Evolutionary conservation across 2,888 invertebrate genomes (phyloP).

Genomic region (Glaucopsyche alexis): DNA sequence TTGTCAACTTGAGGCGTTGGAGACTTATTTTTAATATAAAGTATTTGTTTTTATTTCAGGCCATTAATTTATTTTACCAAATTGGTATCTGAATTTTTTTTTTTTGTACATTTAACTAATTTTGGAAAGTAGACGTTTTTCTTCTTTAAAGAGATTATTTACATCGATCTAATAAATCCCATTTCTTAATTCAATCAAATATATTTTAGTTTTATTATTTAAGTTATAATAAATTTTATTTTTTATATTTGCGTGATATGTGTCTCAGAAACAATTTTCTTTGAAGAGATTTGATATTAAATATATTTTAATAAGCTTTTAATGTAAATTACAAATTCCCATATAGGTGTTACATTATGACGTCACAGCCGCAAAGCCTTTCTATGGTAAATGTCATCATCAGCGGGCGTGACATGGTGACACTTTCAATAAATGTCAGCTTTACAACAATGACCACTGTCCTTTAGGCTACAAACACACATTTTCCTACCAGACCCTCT

Average conservation of each 20-base stretch:
- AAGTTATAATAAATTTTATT: too few species aligned
- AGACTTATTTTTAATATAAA: not conserved
- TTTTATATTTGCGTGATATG: too few species aligned
- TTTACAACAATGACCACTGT: constrained; percentile 7
- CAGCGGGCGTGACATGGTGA: not conserved
- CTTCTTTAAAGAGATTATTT: not conserved
- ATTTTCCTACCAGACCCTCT: not conserved
- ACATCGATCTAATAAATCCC: not conserved
- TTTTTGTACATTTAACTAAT: not conserved
- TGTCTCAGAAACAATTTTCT: too few species aligned
- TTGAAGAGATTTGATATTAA: too few species aligned
- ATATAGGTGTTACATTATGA: not conserved
- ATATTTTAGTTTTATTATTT: not conserved
- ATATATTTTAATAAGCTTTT: too few species aligned
- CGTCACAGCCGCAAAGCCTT: not conserved
- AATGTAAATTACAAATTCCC: not conserved
- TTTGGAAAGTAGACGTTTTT: not conserved
- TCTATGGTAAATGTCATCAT: not conserved
- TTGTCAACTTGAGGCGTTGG: not conserved
- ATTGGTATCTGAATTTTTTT: too few species aligned
- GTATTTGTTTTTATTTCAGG: not conserved
- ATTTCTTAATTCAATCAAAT: not conserved
- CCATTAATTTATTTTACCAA: not conserved
- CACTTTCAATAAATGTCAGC: not conserved
- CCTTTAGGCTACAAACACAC: not conserved